These are phyloP conservation scores for Porites lutea DNA, from an alignment of 64 coral and sea anemone genomes.

Conservation along the genomic window DNA sequence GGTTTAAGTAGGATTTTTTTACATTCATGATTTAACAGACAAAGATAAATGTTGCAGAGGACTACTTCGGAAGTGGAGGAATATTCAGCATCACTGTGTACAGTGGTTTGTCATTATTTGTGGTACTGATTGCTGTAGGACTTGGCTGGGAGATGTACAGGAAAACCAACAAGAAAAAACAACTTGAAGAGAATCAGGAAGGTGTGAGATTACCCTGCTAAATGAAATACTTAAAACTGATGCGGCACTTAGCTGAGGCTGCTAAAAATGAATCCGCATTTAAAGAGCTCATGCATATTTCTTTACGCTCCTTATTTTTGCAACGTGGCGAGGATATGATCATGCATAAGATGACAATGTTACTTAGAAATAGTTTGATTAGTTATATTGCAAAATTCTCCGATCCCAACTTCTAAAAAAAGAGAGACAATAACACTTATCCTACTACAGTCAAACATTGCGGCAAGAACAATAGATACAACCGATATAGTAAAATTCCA, in stretches of 20 bases:
- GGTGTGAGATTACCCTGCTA: background rate
- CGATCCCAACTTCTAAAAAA: too few relatives aligned
- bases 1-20: too few relatives aligned
- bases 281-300: too few relatives aligned
- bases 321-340: too few relatives aligned
- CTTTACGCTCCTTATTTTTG: too few relatives aligned
- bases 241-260: background rate
- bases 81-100: slow-evolving; percentile 95
- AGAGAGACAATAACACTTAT: too few relatives aligned
- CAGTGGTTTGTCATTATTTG: slow-evolving; percentile 72
- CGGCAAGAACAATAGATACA: too few relatives aligned
- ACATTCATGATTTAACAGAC: background rate
- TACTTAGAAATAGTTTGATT: too few relatives aligned
- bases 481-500: too few relatives aligned
- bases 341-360: too few relatives aligned
- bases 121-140: slow-evolving; percentile 48
- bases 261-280: background rate
- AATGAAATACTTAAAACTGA: background rate
- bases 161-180: slow-evolving; percentile 1
- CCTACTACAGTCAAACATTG: too few relatives aligned
- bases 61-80: slow-evolving; percentile 96
- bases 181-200: background rate
- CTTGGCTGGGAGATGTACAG: slow-evolving; percentile 74
- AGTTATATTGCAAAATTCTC: too few relatives aligned
- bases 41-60: slow-evolving; percentile 73